Evolutionary conservation across 1,140 invertebrate genomes (phyloP).

Genomic region (Drosophila lini): DNA sequence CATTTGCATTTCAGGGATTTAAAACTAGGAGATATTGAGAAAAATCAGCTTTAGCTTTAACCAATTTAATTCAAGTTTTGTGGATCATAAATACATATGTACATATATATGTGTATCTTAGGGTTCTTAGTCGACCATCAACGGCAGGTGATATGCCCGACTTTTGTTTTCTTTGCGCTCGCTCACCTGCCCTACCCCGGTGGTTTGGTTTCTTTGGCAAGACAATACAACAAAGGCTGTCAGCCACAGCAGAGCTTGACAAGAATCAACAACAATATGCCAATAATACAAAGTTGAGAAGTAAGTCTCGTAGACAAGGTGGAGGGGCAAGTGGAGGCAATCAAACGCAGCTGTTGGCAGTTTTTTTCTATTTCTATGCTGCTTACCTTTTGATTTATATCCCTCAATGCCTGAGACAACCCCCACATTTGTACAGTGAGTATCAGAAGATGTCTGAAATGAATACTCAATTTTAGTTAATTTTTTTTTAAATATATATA

Average conservation of each 20-base stretch:
- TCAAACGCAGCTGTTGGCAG: slow-evolving; percentile 49
- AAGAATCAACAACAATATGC: slow-evolving; percentile 46
- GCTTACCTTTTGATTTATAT: slow-evolving; percentile 41
- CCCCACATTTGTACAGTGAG: slow-evolving; percentile 19
- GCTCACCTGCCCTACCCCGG: slow-evolving; percentile 13
- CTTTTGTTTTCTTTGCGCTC: slow-evolving; percentile 23
- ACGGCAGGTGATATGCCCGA: slow-evolving; percentile 37
- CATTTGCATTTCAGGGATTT: too few relatives aligned
- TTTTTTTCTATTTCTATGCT: slow-evolving; percentile 13
- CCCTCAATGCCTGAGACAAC: slow-evolving; percentile 15
- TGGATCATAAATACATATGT: not conserved
- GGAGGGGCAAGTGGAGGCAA: slow-evolving; percentile 18
- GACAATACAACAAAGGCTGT: slow-evolving; percentile 39
- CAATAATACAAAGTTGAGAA: slow-evolving; percentile 27
- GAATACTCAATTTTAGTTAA: too few relatives aligned
- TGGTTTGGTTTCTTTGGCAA: slow-evolving; percentile 20
- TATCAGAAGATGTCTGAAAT: not conserved
- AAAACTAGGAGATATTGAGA: too few relatives aligned
- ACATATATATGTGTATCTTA: not conserved
- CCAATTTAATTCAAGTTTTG: not conserved
- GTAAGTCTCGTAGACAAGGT: not conserved
- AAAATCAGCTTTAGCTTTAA: not conserved
- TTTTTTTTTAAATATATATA: not conserved
- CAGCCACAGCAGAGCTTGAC: slow-evolving; percentile 34
- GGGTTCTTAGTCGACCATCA: slow-evolving; percentile 23